Evolutionary conservation across 92 coral and sea anemone species (phyloP).

Genomic region (Porites evermanni): DNA sequence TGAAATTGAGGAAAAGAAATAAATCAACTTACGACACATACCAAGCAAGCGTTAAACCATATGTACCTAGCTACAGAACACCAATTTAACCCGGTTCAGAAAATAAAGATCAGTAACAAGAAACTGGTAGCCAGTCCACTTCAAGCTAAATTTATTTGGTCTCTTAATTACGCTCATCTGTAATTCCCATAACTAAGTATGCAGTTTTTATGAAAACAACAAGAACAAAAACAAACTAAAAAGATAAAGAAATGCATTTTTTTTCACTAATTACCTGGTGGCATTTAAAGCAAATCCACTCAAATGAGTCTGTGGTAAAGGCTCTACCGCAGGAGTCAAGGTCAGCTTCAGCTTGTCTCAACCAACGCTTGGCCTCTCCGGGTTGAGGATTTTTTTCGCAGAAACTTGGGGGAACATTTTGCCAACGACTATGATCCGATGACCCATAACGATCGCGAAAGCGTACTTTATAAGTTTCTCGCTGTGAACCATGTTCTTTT

Average conservation of each 20-base stretch:
- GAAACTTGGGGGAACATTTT: slow-evolving; percentile 1
- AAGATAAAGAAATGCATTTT: background rate
- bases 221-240: no score
- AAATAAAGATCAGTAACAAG: no score
- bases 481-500: background rate
- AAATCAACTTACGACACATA: no score
- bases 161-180: no score
- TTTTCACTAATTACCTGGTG: slow-evolving; percentile 57
- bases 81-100: no score
- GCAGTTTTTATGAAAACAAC: no score
- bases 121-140: no score
- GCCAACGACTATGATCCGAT: background rate
- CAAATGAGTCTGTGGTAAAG: slow-evolving; percentile 14
- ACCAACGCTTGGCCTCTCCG: slow-evolving; percentile 68
- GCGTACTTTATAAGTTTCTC: background rate
- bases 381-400: slow-evolving; percentile 60
- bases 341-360: slow-evolving; percentile 72
- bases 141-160: no score
- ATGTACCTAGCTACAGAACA: no score
- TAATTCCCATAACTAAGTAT: no score
- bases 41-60: no score
- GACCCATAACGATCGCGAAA: background rate
- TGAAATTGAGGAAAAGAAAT: no score
- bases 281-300: slow-evolving; percentile 75
- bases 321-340: slow-evolving; percentile 43